phyloP scores from a whole-genome alignment of 1,140 invertebrate genomes.

The Caenorhabditis inopinata region DNA sequence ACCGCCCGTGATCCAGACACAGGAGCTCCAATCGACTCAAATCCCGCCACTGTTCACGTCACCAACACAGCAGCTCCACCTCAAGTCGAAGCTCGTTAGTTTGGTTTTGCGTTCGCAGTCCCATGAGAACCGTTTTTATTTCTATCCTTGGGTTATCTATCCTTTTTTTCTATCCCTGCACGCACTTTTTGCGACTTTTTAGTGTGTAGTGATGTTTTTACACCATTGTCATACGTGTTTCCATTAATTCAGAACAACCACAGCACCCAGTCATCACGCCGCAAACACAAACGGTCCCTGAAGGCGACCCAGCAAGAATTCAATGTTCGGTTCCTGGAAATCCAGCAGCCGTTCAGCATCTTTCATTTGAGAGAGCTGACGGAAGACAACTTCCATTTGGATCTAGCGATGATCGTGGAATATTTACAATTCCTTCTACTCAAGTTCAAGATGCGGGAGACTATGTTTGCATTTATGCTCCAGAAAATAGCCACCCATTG shows the following conservation, averaged over 20 bases:
- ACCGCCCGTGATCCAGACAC: slow-evolving; percentile 49
- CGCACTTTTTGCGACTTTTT: neutral
- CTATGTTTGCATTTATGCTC: slow-evolving; percentile 56
- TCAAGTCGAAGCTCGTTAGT: slow-evolving; percentile 6
- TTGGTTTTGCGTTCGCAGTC: no score
- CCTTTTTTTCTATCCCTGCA: neutral
- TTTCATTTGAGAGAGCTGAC: slow-evolving; percentile 40
- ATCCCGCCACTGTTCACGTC: slow-evolving; percentile 51
- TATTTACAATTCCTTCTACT: slow-evolving; percentile 42
- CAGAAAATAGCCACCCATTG: slow-evolving; percentile 39
- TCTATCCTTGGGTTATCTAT: slow-evolving; percentile 23
- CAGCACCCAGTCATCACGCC: slow-evolving; percentile 62
- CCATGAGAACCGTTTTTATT: no score
- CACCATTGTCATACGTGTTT: neutral
- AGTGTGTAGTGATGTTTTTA: neutral
- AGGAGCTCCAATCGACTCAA: slow-evolving; percentile 50
- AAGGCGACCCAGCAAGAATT: slow-evolving; percentile 60
- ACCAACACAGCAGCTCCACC: slow-evolving; percentile 4
- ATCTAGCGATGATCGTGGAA: slow-evolving; percentile 36
- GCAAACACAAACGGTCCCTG: slow-evolving; percentile 57
- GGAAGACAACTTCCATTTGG: slow-evolving; percentile 43
- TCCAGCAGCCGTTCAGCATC: slow-evolving; percentile 35
- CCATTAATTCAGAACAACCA: slow-evolving; percentile 51
- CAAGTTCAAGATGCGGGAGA: slow-evolving; percentile 46
- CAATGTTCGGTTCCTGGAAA: slow-evolving; percentile 51